These are phyloP conservation scores for Menura novaehollandiae DNA, from an alignment of 2,113 vertebrate species.

Conservation along the genomic window DNA sequence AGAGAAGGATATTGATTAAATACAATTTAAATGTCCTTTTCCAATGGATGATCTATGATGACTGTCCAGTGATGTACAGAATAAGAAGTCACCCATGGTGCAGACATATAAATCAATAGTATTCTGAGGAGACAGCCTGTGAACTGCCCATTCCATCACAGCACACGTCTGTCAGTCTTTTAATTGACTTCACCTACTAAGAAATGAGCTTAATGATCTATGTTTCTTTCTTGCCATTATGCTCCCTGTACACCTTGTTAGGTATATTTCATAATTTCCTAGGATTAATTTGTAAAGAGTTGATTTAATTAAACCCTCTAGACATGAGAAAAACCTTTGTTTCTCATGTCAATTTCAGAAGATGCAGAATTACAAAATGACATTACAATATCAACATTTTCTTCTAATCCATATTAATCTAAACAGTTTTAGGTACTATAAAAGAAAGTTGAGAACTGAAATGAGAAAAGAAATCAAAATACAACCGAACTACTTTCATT, in stretches of 20 bases:
- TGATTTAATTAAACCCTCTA: background rate
- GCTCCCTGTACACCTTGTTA: background rate
- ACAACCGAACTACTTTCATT: background rate
- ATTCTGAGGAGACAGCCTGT: constrained; percentile 5
- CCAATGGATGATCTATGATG: background rate
- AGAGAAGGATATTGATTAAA: constrained; percentile 41
- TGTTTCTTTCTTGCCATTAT: background rate
- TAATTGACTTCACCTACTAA: constrained; percentile 21
- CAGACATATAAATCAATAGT: constrained; percentile 45
- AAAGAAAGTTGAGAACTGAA: background rate
- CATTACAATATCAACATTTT: background rate
- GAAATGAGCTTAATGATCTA: background rate
- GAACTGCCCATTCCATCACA: constrained; percentile 4
- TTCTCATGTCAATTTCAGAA: background rate
- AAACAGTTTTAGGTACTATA: background rate
- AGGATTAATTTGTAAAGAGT: background rate
- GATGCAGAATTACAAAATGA: background rate
- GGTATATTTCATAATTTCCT: background rate
- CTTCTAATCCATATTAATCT: background rate
- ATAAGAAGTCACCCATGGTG: constrained; percentile 26
- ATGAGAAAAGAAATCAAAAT: background rate
- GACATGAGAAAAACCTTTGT: background rate
- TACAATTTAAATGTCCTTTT: constrained; percentile 29
- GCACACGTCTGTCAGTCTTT: constrained; percentile 25
- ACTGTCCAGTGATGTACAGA: background rate